Evolutionary conservation across 2,888 invertebrate genomes (phyloP).

Genomic region (Argyresthia albistria): DNA sequence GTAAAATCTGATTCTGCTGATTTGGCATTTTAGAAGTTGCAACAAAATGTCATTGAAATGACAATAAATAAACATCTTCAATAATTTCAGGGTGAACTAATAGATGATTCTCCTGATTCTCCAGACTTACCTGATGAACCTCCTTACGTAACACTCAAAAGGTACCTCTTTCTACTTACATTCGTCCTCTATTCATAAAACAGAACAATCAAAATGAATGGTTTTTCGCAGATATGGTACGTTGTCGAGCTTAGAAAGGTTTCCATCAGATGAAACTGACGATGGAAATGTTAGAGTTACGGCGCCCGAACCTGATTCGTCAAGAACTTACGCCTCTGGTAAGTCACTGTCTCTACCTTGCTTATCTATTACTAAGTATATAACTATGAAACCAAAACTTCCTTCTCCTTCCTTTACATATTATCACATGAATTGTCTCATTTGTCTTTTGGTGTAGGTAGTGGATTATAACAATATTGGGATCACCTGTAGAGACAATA

Average conservation of each 20-base stretch:
- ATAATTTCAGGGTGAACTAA: slow-evolving; percentile 53
- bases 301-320: slow-evolving; percentile 40
- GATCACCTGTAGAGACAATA: too few relatives aligned
- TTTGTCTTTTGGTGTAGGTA: too few relatives aligned
- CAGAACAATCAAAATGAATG: not conserved
- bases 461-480: too few relatives aligned
- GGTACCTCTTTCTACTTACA: slow-evolving; percentile 33
- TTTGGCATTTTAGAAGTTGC: not conserved
- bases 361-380: too few relatives aligned
- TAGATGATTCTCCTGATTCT: slow-evolving; percentile 80
- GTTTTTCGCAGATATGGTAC: slow-evolving; percentile 73
- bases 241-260: slow-evolving; percentile 79
- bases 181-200: not conserved
- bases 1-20: slow-evolving; percentile 10
- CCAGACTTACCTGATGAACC: slow-evolving; percentile 80
- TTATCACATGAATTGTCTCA: too few relatives aligned
- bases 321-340: slow-evolving; percentile 39
- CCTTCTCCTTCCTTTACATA: too few relatives aligned
- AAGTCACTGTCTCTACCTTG: too few relatives aligned
- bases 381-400: too few relatives aligned
- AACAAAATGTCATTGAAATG: slow-evolving; percentile 13
- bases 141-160: slow-evolving; percentile 80
- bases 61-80: slow-evolving; percentile 9
- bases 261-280: slow-evolving; percentile 76
- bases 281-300: slow-evolving; percentile 69